phyloP scores from a whole-genome alignment of 1,140 invertebrate genomes.

The Drosophila ambigua region DNA sequence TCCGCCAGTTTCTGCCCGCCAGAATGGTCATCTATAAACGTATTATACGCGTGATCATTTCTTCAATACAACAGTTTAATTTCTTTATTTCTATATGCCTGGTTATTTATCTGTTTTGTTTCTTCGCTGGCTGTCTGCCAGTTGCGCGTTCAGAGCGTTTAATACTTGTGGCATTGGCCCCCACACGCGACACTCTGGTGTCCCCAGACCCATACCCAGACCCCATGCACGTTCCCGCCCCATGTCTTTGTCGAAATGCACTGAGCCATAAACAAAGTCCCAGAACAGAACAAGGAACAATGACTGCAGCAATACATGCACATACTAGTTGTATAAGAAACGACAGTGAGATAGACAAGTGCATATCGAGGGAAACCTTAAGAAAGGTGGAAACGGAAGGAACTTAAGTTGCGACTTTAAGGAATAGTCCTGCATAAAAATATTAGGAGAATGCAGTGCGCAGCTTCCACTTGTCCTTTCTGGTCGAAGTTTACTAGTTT shows the following conservation, averaged over 20 bases:
- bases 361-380: constrained; percentile 14
- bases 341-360: constrained; percentile 30
- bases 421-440: too few relatives aligned
- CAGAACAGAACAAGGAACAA: constrained; percentile 43
- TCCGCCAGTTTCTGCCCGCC: constrained; percentile 16
- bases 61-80: constrained; percentile 18
- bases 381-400: too few relatives aligned
- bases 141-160: constrained; percentile 34
- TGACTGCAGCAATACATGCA: constrained; percentile 12
- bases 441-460: too few relatives aligned
- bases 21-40: background rate
- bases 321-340: background rate
- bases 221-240: constrained; percentile 5
- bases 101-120: constrained; percentile 22
- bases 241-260: constrained; percentile 50
- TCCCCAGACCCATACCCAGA: background rate
- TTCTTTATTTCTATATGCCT: constrained; percentile 5
- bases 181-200: constrained; percentile 55
- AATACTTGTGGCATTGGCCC: constrained; percentile 73
- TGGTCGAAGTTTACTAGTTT: too few relatives aligned
- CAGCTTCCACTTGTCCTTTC: too few relatives aligned
- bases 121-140: constrained; percentile 37
- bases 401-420: background rate
- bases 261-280: constrained; percentile 52
- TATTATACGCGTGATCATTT: constrained; percentile 28